Percentiles rank a stretch among this genome's conserved stretches.
Conservation (phyloP, 2,113 vertebrate species). For the Planiliza haematocheilus region DNA sequence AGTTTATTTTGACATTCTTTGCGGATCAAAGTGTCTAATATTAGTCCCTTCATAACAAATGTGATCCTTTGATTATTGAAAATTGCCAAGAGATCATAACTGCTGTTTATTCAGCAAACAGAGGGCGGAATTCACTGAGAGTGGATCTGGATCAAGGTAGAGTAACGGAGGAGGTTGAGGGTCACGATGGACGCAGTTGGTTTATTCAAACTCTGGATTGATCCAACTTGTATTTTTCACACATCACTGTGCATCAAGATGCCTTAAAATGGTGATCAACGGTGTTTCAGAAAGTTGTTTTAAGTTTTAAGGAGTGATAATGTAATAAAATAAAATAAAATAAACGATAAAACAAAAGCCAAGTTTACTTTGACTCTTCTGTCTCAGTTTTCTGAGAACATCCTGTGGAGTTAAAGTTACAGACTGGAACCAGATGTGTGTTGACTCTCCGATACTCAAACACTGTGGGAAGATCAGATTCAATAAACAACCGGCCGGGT, state of each 20-base stretch:
- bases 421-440: neutral
- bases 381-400: neutral
- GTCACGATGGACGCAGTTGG: neutral
- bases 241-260: no score
- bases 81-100: conserved; percentile 35
- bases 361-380: neutral
- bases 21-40: conserved; percentile 35
- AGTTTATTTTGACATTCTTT: conserved; percentile 46
- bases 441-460: neutral
- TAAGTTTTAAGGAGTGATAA: no score
- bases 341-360: neutral
- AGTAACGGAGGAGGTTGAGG: neutral
- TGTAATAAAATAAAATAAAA: neutral
- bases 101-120: conserved; percentile 47
- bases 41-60: conserved; percentile 51
- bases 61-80: conserved; percentile 57
- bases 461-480: neutral
- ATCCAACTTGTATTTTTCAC: no score
- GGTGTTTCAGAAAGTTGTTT: no score
- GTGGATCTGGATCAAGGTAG: conserved; percentile 17
- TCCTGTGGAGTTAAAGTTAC: neutral
- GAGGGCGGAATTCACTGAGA: conserved; percentile 17
- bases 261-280: neutral
- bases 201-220: neutral
- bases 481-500: neutral